These are phyloP conservation scores for Pseudopipra pipra DNA, from an alignment of 2,113 vertebrate genomes.

Conservation along the genomic window DNA sequence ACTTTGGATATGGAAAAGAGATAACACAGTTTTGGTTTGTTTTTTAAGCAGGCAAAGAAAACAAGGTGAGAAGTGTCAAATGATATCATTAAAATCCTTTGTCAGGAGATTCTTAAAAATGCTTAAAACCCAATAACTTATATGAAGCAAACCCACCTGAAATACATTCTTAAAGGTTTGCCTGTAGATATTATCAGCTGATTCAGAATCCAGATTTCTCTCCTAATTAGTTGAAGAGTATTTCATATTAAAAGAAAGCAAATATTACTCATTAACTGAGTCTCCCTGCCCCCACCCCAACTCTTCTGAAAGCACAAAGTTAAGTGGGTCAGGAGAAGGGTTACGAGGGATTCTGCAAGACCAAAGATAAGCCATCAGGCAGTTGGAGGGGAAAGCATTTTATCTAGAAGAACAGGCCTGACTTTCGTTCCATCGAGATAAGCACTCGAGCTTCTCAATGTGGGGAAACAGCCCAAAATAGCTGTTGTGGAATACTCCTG, in stretches of 20 bases:
- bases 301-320: slow-evolving; percentile 73
- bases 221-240: slow-evolving; percentile 8
- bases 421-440: slow-evolving; percentile 79
- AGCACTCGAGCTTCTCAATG: slow-evolving; percentile 45
- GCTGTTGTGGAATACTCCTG: slow-evolving; percentile 14
- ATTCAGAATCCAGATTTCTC: slow-evolving; percentile 17
- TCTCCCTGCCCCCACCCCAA: neutral
- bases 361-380: slow-evolving; percentile 80
- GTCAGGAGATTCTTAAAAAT: neutral
- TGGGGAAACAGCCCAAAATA: slow-evolving; percentile 42
- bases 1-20: neutral
- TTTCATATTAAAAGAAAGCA: neutral
- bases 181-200: slow-evolving; percentile 9
- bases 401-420: slow-evolving; percentile 81
- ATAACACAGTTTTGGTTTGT: neutral
- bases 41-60: neutral
- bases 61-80: neutral
- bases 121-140: neutral
- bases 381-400: slow-evolving; percentile 79
- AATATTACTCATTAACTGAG: slow-evolving; percentile 33
- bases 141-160: neutral
- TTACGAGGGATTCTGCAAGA: slow-evolving; percentile 73
- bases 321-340: slow-evolving; percentile 75
- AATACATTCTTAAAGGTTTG: neutral
- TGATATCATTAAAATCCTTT: neutral